phyloP scores from a whole-genome alignment of 2,797 vertebrate species.

The Melanogrammus aeglefinus region DNA sequence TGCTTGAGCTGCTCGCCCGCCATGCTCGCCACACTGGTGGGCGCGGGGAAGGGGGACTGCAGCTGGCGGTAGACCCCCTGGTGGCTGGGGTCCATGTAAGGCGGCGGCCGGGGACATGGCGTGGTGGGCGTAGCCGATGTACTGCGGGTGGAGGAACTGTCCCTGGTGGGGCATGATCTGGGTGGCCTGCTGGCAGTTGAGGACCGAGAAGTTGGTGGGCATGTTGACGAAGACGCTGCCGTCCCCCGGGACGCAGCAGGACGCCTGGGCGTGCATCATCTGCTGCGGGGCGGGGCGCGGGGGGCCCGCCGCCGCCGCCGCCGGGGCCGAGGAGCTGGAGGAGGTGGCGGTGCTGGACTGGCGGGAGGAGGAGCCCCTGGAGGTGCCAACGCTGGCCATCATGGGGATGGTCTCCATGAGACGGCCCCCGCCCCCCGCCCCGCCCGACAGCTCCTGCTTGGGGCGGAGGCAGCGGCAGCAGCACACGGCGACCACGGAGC shows the following conservation, averaged over 20 bases:
- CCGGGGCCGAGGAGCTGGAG: conserved; percentile 92
- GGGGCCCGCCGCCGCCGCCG: too few species aligned
- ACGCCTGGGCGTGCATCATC: conserved; percentile 86
- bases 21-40: conserved; percentile 67
- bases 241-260: conserved; percentile 87
- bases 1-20: conserved; percentile 87
- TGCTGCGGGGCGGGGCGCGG: conserved; percentile 63
- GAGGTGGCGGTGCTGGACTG: conserved; percentile 97
- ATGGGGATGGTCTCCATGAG: conserved; percentile 96
- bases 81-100: conserved; percentile 87
- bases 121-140: conserved; percentile 87
- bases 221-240: conserved; percentile 95
- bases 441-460: conserved; percentile 90
- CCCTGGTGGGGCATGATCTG: conserved; percentile 95
- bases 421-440: conserved; percentile 74
- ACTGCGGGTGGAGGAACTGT: conserved; percentile 93
- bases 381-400: conserved; percentile 90
- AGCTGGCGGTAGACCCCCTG: conserved; percentile 87
- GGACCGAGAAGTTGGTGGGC: conserved; percentile 96
- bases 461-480: conserved; percentile 96
- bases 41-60: conserved; percentile 87
- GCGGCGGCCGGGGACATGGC: conserved; percentile 72
- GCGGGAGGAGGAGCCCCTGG: conserved; percentile 90
- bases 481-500: conserved; percentile 91
- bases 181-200: conserved; percentile 97